These are phyloP conservation scores for Leuciscus idus DNA, from an alignment of 2,113 vertebrate genomes.

Conservation along the genomic window DNA sequence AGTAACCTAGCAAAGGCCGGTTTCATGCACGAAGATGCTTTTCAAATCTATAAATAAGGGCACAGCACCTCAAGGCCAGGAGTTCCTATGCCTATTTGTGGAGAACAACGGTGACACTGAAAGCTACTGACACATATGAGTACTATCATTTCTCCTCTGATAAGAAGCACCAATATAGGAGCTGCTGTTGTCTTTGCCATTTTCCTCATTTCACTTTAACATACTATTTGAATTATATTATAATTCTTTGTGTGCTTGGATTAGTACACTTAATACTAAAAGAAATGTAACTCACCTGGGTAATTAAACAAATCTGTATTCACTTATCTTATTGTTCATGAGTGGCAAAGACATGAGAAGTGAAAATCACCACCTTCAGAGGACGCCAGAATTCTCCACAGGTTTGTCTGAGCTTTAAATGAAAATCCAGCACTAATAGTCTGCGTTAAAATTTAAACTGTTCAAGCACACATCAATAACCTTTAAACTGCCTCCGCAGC, in stretches of 20 bases:
- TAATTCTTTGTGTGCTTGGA: neutral
- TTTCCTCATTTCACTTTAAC: neutral
- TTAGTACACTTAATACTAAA: neutral
- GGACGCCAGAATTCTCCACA: constrained; percentile 15
- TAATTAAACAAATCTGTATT: neutral
- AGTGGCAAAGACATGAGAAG: neutral
- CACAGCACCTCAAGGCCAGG: constrained; percentile 47
- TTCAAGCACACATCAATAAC: constrained; percentile 22
- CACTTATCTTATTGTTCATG: constrained; percentile 7
- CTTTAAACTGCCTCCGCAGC: constrained; percentile 5
- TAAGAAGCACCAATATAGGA: constrained; percentile 18
- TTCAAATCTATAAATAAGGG: constrained; percentile 43
- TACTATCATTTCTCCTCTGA: constrained; percentile 14
- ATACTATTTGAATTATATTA: neutral
- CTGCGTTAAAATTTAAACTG: constrained; percentile 30
- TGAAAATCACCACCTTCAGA: constrained; percentile 5
- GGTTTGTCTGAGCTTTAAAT: constrained; percentile 24
- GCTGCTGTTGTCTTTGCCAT: constrained; percentile 1
- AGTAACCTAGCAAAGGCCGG: neutral
- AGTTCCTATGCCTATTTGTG: constrained; percentile 46
- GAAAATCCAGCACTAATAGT: neutral
- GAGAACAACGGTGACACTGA: constrained; percentile 36
- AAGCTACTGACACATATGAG: constrained; percentile 41
- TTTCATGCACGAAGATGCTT: constrained; percentile 27
- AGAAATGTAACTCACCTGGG: neutral